phyloP scores from a whole-genome alignment of 1,140 invertebrate genomes.

The Zaprionus inermis region DNA sequence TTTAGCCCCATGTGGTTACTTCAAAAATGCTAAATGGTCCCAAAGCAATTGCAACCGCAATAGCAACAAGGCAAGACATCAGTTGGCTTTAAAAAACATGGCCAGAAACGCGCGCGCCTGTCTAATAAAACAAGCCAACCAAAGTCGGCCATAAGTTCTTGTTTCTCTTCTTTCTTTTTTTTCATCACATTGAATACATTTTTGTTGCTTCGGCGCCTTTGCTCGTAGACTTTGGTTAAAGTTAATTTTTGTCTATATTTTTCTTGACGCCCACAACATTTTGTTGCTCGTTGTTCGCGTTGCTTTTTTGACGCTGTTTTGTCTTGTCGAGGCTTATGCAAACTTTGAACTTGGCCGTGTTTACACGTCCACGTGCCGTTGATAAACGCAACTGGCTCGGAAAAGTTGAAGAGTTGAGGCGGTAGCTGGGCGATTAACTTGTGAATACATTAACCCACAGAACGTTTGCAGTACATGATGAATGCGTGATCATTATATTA shows the following conservation, averaged over 20 bases:
- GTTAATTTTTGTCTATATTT: constrained; percentile 34
- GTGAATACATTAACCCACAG: background rate
- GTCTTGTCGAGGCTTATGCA: constrained; percentile 1
- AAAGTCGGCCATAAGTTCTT: constrained; percentile 23
- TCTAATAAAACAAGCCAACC: constrained; percentile 37
- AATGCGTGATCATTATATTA: too few relatives aligned
- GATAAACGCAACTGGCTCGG: constrained; percentile 1
- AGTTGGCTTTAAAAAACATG: constrained; percentile 43
- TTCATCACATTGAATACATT: background rate
- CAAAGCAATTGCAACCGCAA: constrained; percentile 70
- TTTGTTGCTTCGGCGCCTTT: constrained; percentile 1
- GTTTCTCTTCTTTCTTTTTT: background rate
- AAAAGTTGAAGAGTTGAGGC: constrained; percentile 6
- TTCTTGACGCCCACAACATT: background rate
- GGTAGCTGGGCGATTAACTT: background rate
- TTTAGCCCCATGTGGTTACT: constrained; percentile 75
- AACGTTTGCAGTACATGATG: too few relatives aligned
- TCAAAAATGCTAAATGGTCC: constrained; percentile 78
- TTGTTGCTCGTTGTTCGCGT: constrained; percentile 3
- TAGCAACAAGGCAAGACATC: constrained; percentile 19
- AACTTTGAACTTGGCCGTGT: background rate
- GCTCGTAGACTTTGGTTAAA: constrained; percentile 23
- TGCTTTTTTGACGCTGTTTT: background rate
- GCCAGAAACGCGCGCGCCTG: constrained; percentile 12
- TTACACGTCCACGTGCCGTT: constrained; percentile 12